A percentile compares a stretch with the other conserved stretches of the same genome.
Conservation (phyloP, 2,797 vertebrate species). For the Peromyscus nudipes region DNA sequence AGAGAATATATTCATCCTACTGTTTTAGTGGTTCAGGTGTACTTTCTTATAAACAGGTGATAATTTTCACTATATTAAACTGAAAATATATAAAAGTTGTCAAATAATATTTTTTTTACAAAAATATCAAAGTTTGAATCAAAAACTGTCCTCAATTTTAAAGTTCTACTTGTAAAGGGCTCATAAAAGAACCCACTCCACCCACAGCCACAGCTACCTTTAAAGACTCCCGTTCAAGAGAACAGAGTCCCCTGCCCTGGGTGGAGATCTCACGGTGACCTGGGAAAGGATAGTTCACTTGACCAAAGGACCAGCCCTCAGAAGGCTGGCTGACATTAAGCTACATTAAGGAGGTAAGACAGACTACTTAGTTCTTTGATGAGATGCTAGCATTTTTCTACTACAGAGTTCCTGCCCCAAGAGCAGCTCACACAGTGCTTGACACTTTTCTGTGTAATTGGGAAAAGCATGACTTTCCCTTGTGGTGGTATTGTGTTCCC, state of each 20-base stretch:
- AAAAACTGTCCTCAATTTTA: not conserved
- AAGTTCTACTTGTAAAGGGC: not conserved
- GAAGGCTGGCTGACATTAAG: not conserved
- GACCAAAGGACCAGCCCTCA: too few species aligned
- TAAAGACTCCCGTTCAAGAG: not conserved
- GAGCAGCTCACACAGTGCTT: not conserved
- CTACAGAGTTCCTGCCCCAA: not conserved
- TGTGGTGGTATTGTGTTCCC: too few species aligned
- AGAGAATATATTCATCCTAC: not conserved
- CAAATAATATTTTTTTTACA: not conserved
- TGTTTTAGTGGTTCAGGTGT: not conserved
- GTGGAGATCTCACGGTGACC: not conserved
- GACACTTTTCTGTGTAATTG: not conserved
- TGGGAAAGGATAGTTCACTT: not conserved
- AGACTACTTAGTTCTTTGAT: not conserved
- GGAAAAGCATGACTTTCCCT: not conserved
- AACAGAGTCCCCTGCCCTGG: not conserved
- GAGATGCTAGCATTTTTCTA: not conserved
- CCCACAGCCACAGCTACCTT: not conserved
- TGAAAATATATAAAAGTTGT: not conserved
- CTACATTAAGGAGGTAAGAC: not conserved
- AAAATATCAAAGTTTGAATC: not conserved
- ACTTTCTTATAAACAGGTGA: conserved; percentile 13
- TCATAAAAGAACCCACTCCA: not conserved
- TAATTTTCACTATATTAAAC: not conserved